Base-by-base conservation (phyloP, 2,113 vertebrate genomes). In the Chamaetylas fuelleborni region DNA sequence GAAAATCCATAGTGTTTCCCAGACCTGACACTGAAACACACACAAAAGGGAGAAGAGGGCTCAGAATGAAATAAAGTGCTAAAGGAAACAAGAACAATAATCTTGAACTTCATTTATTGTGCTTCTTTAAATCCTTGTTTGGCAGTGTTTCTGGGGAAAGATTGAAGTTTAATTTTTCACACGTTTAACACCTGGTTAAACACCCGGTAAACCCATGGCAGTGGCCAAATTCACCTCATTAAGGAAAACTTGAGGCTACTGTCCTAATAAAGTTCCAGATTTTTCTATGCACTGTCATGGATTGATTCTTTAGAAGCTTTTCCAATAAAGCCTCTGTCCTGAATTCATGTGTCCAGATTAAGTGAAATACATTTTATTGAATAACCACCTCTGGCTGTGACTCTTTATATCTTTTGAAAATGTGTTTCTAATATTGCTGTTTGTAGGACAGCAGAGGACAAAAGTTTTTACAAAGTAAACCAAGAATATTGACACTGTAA, bases 111-210 rank as follows among this genome's bases (percentile, higher is more conserved):
- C 17, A 80, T 93, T 87, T 94, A 70, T 65, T 81, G 45, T 72
- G 48, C 66, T 90, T 82, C 54, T 85, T 82, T 66, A 90, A 72
- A 67, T 89, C 48, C 64, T 90, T 90, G 42, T 82, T 81, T 92
- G 85, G 60, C 74, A 86, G 7, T 8, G 24, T 86, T 88, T 90
- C 65, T 61, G 54, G 47, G 34, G 62, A 83, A 95, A 94, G 81
- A 70, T 2, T 51, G 38, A 86, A 82, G 50, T 70, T 84, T 19
- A 90, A 36, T 85, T 72, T 93, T 96, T 93, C 61, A 66, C 53
- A 66, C 2, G 2, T 91, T 90, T 77, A 95, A 91, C 81, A 86
- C 48, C 74, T 81, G 88, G 28, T 89, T 88, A 92, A 94, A 88
- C 36, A 88, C 62, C 20, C 12, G 29, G 45, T 87, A 89, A 92